Conservation (phyloP, 2,888 invertebrate genomes). For the Oeneis ivallda region DNA sequence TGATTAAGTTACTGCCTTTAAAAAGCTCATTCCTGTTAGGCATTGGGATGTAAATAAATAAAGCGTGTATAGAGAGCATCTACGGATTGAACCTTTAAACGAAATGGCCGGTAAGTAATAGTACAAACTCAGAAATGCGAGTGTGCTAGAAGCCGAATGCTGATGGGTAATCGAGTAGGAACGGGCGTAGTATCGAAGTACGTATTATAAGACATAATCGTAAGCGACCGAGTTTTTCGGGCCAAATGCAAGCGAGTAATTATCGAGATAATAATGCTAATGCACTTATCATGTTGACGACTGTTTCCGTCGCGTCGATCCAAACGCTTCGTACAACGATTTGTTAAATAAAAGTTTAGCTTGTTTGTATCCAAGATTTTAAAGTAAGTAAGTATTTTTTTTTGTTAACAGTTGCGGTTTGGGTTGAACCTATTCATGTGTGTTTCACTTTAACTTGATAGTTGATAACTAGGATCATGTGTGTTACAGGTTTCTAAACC, state of each 20-base stretch:
- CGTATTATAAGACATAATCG: conserved; percentile 68
- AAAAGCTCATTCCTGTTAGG: conserved; percentile 61
- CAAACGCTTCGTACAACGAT: conserved; percentile 53
- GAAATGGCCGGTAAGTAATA: conserved; percentile 70
- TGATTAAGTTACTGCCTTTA: conserved; percentile 66
- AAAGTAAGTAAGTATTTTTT: no score
- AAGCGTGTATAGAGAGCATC: conserved; percentile 55
- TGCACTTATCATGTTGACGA: conserved; percentile 80
- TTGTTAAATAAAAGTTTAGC: conserved; percentile 44
- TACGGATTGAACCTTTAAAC: conserved; percentile 42
- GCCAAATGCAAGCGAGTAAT: conserved; percentile 80
- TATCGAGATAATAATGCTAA: conserved; percentile 81
- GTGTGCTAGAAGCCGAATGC: not conserved
- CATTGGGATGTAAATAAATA: conserved; percentile 64
- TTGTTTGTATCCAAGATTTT: conserved; percentile 22
- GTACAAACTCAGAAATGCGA: conserved; percentile 52
- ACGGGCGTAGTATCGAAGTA: not conserved
- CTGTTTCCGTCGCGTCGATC: conserved; percentile 65
- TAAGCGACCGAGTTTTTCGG: conserved; percentile 56
- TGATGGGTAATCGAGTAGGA: not conserved
- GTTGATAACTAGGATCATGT: no score
- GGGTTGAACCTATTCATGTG: not conserved
- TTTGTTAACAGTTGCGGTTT: not conserved
- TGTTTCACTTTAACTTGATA: not conserved
- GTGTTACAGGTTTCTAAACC: no score